These are phyloP conservation scores for Celastrina argiolus DNA, from an alignment of 2,888 invertebrate species.

Conservation along the genomic window DNA sequence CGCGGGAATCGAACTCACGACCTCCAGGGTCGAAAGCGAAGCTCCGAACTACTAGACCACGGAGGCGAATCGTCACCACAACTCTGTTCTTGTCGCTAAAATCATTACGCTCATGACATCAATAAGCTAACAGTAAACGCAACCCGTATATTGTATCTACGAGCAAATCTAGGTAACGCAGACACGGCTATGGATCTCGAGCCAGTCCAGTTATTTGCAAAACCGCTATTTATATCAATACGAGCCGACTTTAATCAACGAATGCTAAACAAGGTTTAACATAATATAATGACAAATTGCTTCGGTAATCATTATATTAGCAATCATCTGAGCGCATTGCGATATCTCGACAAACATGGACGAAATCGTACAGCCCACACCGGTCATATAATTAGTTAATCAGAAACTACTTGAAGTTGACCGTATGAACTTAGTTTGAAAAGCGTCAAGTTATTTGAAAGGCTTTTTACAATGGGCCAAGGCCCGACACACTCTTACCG, in stretches of 20 bases:
- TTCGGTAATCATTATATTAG: conserved; percentile 6
- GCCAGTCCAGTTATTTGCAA: conserved; percentile 72
- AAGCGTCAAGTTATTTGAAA: neutral
- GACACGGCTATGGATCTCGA: conserved; percentile 54
- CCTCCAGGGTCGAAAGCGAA: too few species aligned
- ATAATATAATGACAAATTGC: conserved; percentile 9
- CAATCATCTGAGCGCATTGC: neutral
- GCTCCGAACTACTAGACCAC: too few species aligned
- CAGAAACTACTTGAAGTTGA: neutral
- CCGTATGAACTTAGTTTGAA: neutral
- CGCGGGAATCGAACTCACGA: too few species aligned
- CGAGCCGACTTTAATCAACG: conserved; percentile 48
- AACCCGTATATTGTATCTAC: conserved; percentile 36
- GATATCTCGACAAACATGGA: neutral
- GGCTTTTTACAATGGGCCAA: neutral
- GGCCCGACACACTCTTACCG: too few species aligned
- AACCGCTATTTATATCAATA: conserved; percentile 72
- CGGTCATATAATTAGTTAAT: neutral
- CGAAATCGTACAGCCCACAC: neutral
- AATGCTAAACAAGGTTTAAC: conserved; percentile 26
- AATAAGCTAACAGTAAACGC: conserved; percentile 17
- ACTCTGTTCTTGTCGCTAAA: too few species aligned
- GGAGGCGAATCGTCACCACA: too few species aligned
- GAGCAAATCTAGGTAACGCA: conserved; percentile 43
- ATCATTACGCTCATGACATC: conserved; percentile 11